Evolutionary conservation across 2,113 vertebrate species (phyloP).

Genomic region (Chunga burmeisteri): DNA sequence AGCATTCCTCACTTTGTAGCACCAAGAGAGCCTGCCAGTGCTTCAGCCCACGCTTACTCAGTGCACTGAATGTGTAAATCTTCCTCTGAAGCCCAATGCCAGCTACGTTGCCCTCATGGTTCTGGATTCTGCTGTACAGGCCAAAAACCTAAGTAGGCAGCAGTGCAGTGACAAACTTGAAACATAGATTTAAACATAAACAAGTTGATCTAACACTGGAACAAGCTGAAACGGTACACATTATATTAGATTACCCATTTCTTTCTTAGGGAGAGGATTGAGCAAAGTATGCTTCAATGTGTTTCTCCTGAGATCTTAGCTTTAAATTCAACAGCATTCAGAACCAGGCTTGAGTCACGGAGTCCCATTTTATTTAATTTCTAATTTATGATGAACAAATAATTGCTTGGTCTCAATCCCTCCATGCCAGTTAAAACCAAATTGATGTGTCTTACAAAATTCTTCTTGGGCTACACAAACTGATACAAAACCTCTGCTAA

Average conservation of each 20-base stretch:
- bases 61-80: accelerated
- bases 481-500: not conserved
- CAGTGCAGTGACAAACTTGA: not conserved
- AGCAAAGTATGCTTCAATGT: not conserved
- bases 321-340: not conserved
- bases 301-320: not conserved
- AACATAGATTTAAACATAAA: not conserved
- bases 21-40: not conserved
- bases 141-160: not conserved
- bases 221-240: not conserved
- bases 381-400: not conserved
- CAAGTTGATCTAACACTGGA: not conserved
- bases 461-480: not conserved
- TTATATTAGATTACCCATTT: not conserved
- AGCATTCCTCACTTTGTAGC: not conserved
- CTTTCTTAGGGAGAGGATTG: not conserved
- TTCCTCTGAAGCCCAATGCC: not conserved
- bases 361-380: not conserved
- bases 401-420: not conserved
- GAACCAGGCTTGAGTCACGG: not conserved
- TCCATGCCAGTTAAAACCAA: not conserved
- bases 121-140: not conserved
- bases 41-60: not conserved
- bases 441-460: not conserved
- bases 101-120: accelerated